phyloP scores from a whole-genome alignment of 2,113 vertebrate genomes.

The Marcusenius ussheri region DNA sequence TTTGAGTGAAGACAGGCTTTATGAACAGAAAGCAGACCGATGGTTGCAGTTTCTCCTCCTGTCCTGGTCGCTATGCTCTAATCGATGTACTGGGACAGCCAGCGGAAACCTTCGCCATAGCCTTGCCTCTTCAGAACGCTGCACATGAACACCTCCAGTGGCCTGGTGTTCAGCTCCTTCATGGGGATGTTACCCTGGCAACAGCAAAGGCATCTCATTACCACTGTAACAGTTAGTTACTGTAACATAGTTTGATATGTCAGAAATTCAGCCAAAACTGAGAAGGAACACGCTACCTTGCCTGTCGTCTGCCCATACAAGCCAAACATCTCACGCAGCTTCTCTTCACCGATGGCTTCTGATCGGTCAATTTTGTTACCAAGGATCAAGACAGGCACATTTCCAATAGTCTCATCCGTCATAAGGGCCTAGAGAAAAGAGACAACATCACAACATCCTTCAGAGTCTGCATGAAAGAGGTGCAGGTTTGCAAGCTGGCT shows the following conservation, averaged over 20 bases:
- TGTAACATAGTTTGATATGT: not conserved
- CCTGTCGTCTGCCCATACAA: conserved; percentile 93
- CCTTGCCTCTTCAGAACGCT: conserved; percentile 96
- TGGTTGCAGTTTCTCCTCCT: conserved; percentile 35
- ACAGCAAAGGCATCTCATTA: not conserved
- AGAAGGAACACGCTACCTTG: conserved; percentile 62
- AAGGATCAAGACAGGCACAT: conserved; percentile 93
- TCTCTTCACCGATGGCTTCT: conserved; percentile 93
- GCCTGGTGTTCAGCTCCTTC: conserved; percentile 88
- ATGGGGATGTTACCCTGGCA: conserved; percentile 77
- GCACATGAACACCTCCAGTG: conserved; percentile 97
- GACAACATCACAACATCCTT: not conserved
- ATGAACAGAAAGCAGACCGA: conserved; percentile 46
- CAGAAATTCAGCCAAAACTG: not conserved
- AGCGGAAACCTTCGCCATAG: conserved; percentile 96
- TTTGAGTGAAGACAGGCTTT: conserved; percentile 58
- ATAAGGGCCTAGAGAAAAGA: conserved; percentile 73
- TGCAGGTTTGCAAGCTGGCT: not conserved
- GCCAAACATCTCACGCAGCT: conserved; percentile 79
- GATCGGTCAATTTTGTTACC: conserved; percentile 96
- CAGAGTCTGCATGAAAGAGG: not conserved
- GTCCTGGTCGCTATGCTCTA: conserved; percentile 42
- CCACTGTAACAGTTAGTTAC: not conserved
- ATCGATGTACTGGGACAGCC: conserved; percentile 97
- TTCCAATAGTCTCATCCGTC: conserved; percentile 96